Percentiles rank a stretch among this genome's conserved stretches.
phyloP scores from a whole-genome alignment of 1,140 invertebrate species.

The Zophobas atratus region DNA sequence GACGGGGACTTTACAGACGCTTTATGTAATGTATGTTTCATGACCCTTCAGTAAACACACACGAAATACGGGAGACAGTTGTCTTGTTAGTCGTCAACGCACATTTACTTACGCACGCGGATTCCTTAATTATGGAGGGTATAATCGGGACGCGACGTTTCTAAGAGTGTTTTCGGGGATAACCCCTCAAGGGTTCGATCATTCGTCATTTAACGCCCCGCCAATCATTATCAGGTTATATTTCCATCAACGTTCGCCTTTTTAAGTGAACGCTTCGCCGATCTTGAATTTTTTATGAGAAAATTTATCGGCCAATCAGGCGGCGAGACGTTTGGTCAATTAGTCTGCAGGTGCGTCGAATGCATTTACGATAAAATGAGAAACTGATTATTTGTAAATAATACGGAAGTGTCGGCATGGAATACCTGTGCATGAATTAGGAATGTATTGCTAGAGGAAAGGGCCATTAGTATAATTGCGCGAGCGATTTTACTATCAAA shows the following conservation, averaged over 20 bases:
- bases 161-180: conserved; percentile 5
- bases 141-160: not conserved
- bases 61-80: conserved; percentile 21
- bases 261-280: conserved; percentile 37
- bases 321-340: conserved; percentile 21
- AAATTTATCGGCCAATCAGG: conserved; percentile 40
- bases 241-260: conserved; percentile 50
- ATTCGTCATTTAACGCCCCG: conserved; percentile 54
- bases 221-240: conserved; percentile 55
- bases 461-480: conserved; percentile 27
- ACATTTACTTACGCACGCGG: not conserved
- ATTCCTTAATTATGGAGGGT: conserved; percentile 11
- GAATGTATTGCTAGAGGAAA: not conserved
- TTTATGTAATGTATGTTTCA: conserved; percentile 42
- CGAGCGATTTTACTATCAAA: conserved; percentile 23
- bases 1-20: conserved; percentile 40
- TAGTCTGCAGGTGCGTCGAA: conserved; percentile 6
- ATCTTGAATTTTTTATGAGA: conserved; percentile 37
- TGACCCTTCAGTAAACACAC: conserved; percentile 40
- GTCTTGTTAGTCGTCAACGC: conserved; percentile 38
- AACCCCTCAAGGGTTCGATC: conserved; percentile 32
- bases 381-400: no score
- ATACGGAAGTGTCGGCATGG: not conserved
- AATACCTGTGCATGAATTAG: not conserved
- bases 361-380: no score